A percentile compares a stretch with the other conserved stretches of the same genome.
Evolutionary conservation across 2,113 vertebrate species (phyloP).

Genomic region (Phalacrocorax aristotelis): DNA sequence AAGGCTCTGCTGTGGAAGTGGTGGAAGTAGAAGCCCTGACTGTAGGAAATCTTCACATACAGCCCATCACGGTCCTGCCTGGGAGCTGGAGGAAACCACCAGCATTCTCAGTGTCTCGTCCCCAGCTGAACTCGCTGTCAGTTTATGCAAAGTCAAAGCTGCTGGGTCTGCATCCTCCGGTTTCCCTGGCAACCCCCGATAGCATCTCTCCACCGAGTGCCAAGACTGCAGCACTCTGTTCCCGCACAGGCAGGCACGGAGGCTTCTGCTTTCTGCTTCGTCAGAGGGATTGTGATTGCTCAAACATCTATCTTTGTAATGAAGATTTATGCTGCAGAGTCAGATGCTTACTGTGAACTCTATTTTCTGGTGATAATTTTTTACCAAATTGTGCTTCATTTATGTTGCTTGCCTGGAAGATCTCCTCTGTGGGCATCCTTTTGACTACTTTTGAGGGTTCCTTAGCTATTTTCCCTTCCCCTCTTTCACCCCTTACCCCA

Average conservation of each 20-base stretch:
- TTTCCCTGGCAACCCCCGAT: slow-evolving; percentile 18
- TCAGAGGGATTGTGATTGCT: background rate
- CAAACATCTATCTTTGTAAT: background rate
- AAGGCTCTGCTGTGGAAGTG: background rate
- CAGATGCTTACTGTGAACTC: background rate
- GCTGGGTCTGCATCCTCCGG: background rate
- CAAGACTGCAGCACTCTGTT: slow-evolving; percentile 22
- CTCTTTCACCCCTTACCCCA: background rate
- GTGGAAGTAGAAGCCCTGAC: background rate
- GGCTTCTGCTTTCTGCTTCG: background rate
- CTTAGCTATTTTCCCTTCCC: background rate
- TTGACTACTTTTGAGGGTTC: background rate
- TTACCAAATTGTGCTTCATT: background rate
- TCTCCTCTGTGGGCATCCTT: background rate
- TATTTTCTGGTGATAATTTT: background rate
- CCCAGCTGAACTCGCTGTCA: background rate
- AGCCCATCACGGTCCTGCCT: background rate
- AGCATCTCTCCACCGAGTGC: background rate
- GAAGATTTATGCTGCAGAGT: background rate
- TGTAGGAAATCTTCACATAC: background rate
- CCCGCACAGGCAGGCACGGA: background rate
- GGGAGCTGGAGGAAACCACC: background rate
- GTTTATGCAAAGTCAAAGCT: slow-evolving; percentile 18
- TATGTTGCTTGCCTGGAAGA: background rate
- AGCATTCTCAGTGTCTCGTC: background rate